Evolutionary conservation across 2,888 invertebrate species (phyloP), one percentile per base, ranked within the genome.

Genomic region (Drosophila heteroneura): DNA sequence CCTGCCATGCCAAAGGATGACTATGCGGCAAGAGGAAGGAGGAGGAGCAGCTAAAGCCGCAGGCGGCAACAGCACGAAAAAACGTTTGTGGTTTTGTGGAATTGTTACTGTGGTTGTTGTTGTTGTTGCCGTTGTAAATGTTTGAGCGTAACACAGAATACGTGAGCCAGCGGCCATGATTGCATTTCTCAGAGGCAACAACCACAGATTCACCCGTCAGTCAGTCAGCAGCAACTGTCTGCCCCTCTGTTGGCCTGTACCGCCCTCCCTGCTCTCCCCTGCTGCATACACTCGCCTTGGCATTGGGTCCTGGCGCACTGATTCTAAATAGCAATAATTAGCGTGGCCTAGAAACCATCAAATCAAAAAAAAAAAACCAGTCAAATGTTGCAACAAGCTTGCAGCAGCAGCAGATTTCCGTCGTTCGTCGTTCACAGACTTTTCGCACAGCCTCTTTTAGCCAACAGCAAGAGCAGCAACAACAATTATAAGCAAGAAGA

Each of bases 91-190:
- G 76, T 76, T 79, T 81, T 79, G 65, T 75, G n/a, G 62, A 73
- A 65, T 76, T 74, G 79, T 78, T 70, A 65, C 51, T 73, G 64
- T 44, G 44, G 66, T n/a, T 41, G 59, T 41, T 56, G 47, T 37
- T 62, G 44, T 72, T 79, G 82, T 76, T 83, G 86, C 73, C 73
- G 89, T 91, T 82, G 90, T 89, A 92, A 93, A 92, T 91, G 91
- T 83, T 81, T 51, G 70, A 88, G 92, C 93, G 93, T 93, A 93
- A 93, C 93, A 93, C 92, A 93, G 92, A 93, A 93, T 93, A 93
- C 93, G 93, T 93, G 93, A 93, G 92, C 83, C 84, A 76, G 76
- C 90, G 83, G 82, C 87, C 87, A 90, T 86, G 87, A 89, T 90
- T 88, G 90, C 85, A 81, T 89, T 91, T 84, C 81, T 76, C 76